These are phyloP conservation scores for Mus minutoides DNA, from an alignment of 2,797 vertebrate species.

Conservation along the genomic window DNA sequence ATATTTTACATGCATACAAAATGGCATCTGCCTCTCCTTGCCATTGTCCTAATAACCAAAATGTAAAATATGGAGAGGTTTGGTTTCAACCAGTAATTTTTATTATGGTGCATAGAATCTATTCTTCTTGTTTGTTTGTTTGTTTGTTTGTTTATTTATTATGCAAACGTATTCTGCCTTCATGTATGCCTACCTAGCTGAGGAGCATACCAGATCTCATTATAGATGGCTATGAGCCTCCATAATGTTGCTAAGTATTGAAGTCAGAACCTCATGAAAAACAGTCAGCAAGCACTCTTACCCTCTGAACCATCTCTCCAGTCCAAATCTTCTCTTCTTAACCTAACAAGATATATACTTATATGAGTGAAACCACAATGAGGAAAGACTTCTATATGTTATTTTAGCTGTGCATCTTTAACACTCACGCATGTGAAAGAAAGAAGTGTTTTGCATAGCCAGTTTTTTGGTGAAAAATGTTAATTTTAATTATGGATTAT, in stretches of 20 bases:
- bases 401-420: background rate
- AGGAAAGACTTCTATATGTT: background rate
- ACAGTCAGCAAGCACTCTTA: too few relatives aligned
- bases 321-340: background rate
- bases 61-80: accelerated
- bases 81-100: background rate
- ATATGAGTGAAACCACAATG: background rate
- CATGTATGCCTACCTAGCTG: background rate
- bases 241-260: too few relatives aligned
- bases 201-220: too few relatives aligned
- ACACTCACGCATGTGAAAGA: background rate
- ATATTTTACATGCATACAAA: background rate
- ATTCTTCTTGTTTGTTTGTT: background rate
- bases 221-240: too few relatives aligned
- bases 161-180: background rate
- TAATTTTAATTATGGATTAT: background rate
- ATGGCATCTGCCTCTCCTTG: accelerated
- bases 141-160: background rate
- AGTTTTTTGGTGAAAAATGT: background rate
- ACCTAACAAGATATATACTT: background rate
- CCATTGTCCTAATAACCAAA: background rate
- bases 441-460: background rate
- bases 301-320: too few relatives aligned
- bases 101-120: background rate
- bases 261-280: too few relatives aligned